These are phyloP conservation scores for Papilio aristodemus DNA, from an alignment of 1,140 invertebrate genomes.

Conservation along the genomic window DNA sequence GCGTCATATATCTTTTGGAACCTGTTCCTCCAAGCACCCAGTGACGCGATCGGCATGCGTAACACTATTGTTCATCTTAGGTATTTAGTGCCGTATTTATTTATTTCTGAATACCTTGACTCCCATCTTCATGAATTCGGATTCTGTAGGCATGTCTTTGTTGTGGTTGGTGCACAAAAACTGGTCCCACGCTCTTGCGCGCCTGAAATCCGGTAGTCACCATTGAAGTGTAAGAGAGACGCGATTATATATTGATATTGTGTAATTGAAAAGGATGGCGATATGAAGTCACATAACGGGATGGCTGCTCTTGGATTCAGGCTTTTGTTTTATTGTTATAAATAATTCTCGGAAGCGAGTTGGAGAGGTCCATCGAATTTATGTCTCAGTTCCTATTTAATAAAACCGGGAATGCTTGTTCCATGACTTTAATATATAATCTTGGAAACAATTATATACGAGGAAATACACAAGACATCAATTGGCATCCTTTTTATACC, in stretches of 20 bases:
- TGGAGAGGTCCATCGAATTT: constrained; percentile 50
- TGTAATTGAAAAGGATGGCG: constrained; percentile 49
- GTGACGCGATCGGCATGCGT: constrained; percentile 12
- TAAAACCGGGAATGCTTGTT: constrained; percentile 8
- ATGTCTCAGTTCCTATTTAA: constrained; percentile 40
- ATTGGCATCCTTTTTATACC: too few species aligned
- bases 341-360: constrained; percentile 59
- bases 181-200: constrained; percentile 57
- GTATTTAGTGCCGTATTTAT: constrained; percentile 32
- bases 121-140: constrained; percentile 51
- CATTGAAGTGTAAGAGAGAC: constrained; percentile 70
- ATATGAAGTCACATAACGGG: constrained; percentile 61
- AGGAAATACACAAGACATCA: not conserved
- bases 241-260: constrained; percentile 32
- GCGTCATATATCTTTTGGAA: not conserved
- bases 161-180: constrained; percentile 63
- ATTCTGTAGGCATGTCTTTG: constrained; percentile 51
- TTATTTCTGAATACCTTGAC: constrained; percentile 39
- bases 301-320: constrained; percentile 56
- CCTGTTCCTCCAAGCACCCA: not conserved
- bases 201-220: constrained; percentile 67
- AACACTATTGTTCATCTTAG: constrained; percentile 31
- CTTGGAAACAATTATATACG: not conserved
- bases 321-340: constrained; percentile 59
- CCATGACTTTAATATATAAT: constrained; percentile 20